Percentiles rank a stretch among this genome's conserved stretches.
phyloP scores from a whole-genome alignment of 1,140 invertebrate genomes.

The Musca vetustissima region DNA sequence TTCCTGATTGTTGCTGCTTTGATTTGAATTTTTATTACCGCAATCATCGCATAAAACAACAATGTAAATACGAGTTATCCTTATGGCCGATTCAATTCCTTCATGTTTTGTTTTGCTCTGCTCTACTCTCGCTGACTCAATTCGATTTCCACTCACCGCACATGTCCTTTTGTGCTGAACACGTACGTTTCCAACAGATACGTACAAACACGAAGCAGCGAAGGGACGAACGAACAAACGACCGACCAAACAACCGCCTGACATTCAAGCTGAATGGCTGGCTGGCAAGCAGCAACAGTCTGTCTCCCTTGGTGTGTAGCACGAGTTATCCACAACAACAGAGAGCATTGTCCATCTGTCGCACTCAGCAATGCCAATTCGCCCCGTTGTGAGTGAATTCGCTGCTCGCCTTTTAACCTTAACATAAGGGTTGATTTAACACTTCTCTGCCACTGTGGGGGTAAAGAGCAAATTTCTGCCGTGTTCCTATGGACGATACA shows the following conservation, averaged over 20 bases:
- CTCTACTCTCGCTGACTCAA: too few relatives aligned
- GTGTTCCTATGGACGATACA: background rate
- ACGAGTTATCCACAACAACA: constrained; percentile 17
- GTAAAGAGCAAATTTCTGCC: too few relatives aligned
- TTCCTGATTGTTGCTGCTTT: constrained; percentile 26
- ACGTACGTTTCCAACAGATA: too few relatives aligned
- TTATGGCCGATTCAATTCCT: constrained; percentile 4
- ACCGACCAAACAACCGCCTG: background rate
- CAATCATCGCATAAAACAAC: background rate
- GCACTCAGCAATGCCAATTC: background rate
- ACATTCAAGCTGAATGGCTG: too few relatives aligned
- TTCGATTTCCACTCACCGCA: constrained; percentile 19
- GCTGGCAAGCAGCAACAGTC: constrained; percentile 14
- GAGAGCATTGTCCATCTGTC: background rate
- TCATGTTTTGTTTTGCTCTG: background rate
- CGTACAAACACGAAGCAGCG: background rate
- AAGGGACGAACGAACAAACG: background rate
- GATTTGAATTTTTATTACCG: constrained; percentile 12
- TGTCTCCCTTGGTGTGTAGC: constrained; percentile 8
- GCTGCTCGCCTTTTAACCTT: background rate
- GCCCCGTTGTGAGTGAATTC: constrained; percentile 1
- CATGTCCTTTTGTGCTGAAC: constrained; percentile 26
- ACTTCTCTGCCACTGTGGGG: background rate
- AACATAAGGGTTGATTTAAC: constrained; percentile 22
- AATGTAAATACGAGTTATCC: too few relatives aligned